Base-by-base conservation (phyloP, 2,113 vertebrate species). In the Muntiacus muntjak region DNA sequence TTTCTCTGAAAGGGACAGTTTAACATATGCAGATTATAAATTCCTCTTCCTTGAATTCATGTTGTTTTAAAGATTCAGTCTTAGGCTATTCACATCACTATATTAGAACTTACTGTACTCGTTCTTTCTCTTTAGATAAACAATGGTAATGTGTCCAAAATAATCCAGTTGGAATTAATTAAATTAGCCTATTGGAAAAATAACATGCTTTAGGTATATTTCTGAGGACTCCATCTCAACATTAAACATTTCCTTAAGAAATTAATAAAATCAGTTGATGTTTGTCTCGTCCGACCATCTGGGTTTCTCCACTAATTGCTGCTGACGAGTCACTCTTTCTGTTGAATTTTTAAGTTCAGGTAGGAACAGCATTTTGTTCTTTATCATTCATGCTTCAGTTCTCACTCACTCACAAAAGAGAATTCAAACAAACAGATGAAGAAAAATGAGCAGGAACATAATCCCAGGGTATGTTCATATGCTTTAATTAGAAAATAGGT, bases 181-280 rank as follows among this genome's bases (percentile, higher is more conserved):
- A 67, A 85, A 96, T 95, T 92, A 98, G 45, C 5, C 36, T 78
- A 55, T 50, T 94, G 74, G 92, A 78, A 96, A 96, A 86, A 94
- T 86, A 86, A 54, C 55, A 47, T 87, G 85, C 94, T 89, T 88
- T n/a, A 85, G 33, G 84, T 89, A 60, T 67, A 79, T 97, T 98
- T 98, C 93, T 96, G 91, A 97, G 88, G 92, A 97, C 50, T 87
- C 40, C 55, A 55, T 91, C 52, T 92, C 67, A 60, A 58, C 67
- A 50, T 95, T 95, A 96, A 96, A 88, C 47, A 86, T 96, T 97
- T 97, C 47, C 87, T 64, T 94, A 91, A 97, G 92, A 97, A 96
- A 98, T 98, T 98, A 98, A 98, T 98, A 96, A 96, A 97, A 97
- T 90, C 87, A 96, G 92, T 84, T 87, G 74, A 95, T 58, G 58